Conservation (phyloP, 2,113 vertebrate species). For the Myxocyprinus asiaticus region DNA sequence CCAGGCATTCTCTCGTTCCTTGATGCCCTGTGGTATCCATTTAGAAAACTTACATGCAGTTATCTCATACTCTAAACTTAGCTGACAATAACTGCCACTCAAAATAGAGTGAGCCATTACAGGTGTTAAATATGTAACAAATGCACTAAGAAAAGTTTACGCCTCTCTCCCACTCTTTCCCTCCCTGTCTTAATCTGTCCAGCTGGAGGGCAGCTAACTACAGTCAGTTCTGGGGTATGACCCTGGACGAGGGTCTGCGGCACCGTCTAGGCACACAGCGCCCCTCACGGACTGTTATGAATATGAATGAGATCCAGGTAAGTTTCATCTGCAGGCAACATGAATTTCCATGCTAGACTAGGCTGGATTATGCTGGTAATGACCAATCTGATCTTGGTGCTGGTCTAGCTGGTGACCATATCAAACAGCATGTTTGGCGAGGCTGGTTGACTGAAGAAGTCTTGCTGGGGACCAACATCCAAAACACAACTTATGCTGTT, state of each 20-base stretch:
- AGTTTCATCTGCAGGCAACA: neutral
- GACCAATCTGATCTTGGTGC: no score
- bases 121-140: neutral
- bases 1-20: conserved; percentile 20
- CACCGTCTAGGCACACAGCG: conserved; percentile 89
- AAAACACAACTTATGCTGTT: no score
- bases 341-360: no score
- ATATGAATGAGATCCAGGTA: conserved; percentile 96
- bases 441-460: no score
- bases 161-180: neutral
- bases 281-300: conserved; percentile 86
- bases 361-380: no score
- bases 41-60: neutral
- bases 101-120: neutral
- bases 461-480: no score
- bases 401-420: no score
- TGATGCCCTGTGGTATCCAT: neutral
- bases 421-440: no score
- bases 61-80: neutral
- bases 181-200: neutral
- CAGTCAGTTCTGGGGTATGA: conserved; percentile 92
- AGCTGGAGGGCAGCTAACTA: conserved; percentile 94
- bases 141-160: neutral
- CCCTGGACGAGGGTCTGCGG: conserved; percentile 87
- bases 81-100: neutral